phyloP scores from a whole-genome alignment of 2,113 vertebrate genomes.

The Excalfactoria chinensis region DNA sequence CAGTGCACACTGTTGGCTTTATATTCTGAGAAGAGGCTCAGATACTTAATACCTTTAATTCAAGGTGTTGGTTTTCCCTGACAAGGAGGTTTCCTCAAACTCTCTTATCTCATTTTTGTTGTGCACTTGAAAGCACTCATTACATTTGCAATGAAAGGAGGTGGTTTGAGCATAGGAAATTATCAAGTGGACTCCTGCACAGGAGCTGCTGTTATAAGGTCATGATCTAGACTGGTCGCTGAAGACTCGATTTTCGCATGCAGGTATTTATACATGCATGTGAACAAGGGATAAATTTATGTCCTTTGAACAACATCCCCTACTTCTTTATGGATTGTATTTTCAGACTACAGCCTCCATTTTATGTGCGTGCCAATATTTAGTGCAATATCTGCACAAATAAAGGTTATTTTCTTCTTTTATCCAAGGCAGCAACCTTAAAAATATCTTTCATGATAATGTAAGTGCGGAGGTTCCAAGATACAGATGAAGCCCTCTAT shows the following conservation, averaged over 20 bases:
- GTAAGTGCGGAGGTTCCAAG: not conserved
- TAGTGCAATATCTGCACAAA: conserved; percentile 13
- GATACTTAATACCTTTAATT: conserved; percentile 20
- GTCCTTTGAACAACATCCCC: not conserved
- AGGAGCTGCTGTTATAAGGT: conserved; percentile 15
- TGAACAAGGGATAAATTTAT: not conserved
- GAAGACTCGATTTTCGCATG: not conserved
- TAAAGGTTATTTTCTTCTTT: conserved; percentile 25
- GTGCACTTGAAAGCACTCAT: conserved; percentile 3
- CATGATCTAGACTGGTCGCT: not conserved
- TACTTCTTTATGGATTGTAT: not conserved
- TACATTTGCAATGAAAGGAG: conserved; percentile 49
- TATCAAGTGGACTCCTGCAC: conserved; percentile 18
- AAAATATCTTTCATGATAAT: conserved; percentile 15
- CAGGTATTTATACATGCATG: not conserved
- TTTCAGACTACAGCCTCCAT: conserved; percentile 3
- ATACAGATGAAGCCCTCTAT: not conserved
- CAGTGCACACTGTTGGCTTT: not conserved
- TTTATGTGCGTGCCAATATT: conserved; percentile 35
- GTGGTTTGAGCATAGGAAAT: conserved; percentile 40
- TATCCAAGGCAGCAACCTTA: not conserved
- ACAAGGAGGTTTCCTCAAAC: conserved; percentile 46
- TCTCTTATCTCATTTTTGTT: conserved; percentile 46
- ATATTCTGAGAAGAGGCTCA: conserved; percentile 1
- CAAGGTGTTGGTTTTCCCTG: conserved; percentile 39